phyloP scores from a whole-genome alignment of 2,113 vertebrate species.

The Hydrolagus affinis region DNA sequence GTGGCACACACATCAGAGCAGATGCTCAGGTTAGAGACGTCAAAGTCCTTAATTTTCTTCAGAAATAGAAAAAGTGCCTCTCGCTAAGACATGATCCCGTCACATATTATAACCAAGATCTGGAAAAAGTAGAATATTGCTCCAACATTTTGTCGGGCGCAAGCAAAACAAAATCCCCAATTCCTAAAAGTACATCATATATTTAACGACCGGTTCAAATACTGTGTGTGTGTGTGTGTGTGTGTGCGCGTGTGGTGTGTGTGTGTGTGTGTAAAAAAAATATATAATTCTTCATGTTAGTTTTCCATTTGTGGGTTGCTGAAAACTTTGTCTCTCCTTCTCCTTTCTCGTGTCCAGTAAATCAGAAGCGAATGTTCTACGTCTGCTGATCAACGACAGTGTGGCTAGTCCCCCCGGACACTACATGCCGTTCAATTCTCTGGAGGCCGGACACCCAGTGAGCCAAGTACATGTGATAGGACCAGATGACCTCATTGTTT shows the following conservation, averaged over 20 bases:
- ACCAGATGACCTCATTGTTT: conserved; percentile 87
- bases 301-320: not conserved
- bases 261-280: no score
- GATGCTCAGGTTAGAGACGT: conserved; percentile 74
- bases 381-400: conserved; percentile 79
- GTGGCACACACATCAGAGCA: conserved; percentile 60
- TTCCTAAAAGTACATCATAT: no score
- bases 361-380: conserved; percentile 64
- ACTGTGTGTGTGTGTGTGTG: no score
- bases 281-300: not conserved
- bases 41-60: not conserved
- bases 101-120: no score
- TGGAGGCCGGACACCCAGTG: conserved; percentile 57
- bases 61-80: no score
- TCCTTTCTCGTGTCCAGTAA: conserved; percentile 55
- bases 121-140: no score
- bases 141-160: no score
- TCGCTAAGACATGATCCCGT: no score
- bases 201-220: not conserved
- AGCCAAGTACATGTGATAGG: conserved; percentile 92
- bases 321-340: not conserved
- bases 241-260: no score
- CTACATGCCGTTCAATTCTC: conserved; percentile 51
- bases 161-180: no score
- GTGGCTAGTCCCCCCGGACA: conserved; percentile 57